Evolutionary conservation across 2,888 invertebrate species (phyloP), one percentile per base, ranked within the genome.

Genomic region (Ommatoiulus sabulosus): DNA sequence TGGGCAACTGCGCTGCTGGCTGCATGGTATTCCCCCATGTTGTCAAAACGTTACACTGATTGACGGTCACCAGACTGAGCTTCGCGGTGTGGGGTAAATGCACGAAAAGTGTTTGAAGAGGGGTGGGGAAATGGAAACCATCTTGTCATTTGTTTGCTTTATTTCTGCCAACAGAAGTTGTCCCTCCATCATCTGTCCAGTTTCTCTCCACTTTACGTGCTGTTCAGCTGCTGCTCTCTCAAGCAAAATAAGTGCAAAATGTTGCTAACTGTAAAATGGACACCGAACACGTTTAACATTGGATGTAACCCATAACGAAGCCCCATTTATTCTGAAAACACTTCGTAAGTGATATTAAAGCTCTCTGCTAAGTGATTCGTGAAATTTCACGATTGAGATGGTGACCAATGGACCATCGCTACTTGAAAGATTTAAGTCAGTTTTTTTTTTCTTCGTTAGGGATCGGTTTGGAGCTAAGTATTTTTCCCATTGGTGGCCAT

Each of bases 121-220:
- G 72, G 72, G 72, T 72, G 72, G 72, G 72, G 24, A 72, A 72
- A 72, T 72, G 72, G 72, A 72, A 72, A 72, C 72, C 72, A 72
- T 72, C 72, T 72, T 72, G 72, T 72, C 72, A 72, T 72, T 72
- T 72, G 72, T 72, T 72, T 72, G 72, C 72, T 72, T 72, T 72
- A 72, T 72, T 72, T 72, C 72, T 72, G 20, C 72, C 72, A 72
- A 72, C 72, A 72, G 72, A 72, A 72, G 72, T 72, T 72, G 72
- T 20, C 72, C 72, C n/a, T 72, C 72, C 72, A 72, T 72, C 72
- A 72, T 72, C n/a, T 24, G 72, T 8, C 24, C 72, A 72, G 72
- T 72, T 72, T 72, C 24, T 24, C 72, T 72, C 72, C 72, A 72
- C 72, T 72, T 72, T 72, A 72, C n/a, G 20, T 72, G 24, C 72